A percentile compares a stretch with the other conserved stretches of the same genome.
Evolutionary conservation across 1,140 invertebrate genomes (phyloP).

Genomic region (Scaptodrosophila lebanonensis): DNA sequence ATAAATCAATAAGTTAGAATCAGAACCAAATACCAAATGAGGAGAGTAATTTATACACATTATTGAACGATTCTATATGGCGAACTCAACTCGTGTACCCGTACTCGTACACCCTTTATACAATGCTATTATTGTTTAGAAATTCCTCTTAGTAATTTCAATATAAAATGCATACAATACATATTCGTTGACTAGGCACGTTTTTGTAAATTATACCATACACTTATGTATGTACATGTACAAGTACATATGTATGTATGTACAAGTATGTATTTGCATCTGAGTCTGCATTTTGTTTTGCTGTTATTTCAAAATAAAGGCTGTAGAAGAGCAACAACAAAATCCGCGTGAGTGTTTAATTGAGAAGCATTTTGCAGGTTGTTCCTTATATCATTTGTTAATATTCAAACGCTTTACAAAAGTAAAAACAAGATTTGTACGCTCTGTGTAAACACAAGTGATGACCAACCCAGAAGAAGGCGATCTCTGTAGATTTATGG

Average conservation of each 20-base stretch:
- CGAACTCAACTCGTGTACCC: too few relatives aligned
- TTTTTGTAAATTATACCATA: constrained; percentile 16
- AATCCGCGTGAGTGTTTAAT: constrained; percentile 16
- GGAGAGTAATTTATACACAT: too few relatives aligned
- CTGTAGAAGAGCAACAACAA: not conserved
- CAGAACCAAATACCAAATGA: too few relatives aligned
- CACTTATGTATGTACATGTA: constrained; percentile 14
- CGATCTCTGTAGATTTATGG: constrained; percentile 41
- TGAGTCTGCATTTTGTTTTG: constrained; percentile 17
- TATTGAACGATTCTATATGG: too few relatives aligned
- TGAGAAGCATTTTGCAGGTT: constrained; percentile 40
- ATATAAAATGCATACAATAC: constrained; percentile 1
- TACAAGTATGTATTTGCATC: constrained; percentile 3
- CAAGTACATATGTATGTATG: constrained; percentile 17
- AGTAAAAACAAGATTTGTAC: constrained; percentile 48
- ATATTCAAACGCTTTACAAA: constrained; percentile 26
- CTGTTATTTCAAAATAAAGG: constrained; percentile 12
- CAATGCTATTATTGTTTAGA: constrained; percentile 6
- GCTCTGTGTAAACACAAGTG: constrained; percentile 23
- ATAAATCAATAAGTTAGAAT: constrained; percentile 18
- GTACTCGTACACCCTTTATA: not conserved
- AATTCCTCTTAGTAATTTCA: constrained; percentile 1
- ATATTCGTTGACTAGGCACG: constrained; percentile 25
- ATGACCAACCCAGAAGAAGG: constrained; percentile 10
- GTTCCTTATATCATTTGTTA: not conserved